Percentiles rank a stretch among this genome's conserved stretches.
These are phyloP conservation scores for Caradrina kadenii DNA, from an alignment of 2,888 invertebrate genomes.

Conservation along the genomic window DNA sequence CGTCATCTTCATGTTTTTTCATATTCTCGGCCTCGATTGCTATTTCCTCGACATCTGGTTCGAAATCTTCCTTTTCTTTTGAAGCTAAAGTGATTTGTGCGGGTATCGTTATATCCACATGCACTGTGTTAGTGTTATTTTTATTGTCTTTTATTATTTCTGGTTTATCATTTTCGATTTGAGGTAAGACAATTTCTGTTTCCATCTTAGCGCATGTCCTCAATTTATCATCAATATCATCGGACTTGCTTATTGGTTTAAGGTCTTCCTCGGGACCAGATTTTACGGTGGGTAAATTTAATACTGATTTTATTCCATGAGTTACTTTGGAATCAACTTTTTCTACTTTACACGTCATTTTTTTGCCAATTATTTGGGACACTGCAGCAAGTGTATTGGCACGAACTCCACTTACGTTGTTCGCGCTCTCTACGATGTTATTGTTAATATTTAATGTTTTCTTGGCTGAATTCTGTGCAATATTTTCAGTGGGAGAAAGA, in stretches of 20 bases:
- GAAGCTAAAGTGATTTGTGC: conserved; percentile 41
- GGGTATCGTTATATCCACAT: conserved; percentile 43
- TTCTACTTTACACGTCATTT: conserved; percentile 83
- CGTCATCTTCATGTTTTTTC: conserved; percentile 55
- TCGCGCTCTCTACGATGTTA: conserved; percentile 83
- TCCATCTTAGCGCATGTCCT: conserved; percentile 60
- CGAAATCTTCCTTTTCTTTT: conserved; percentile 54
- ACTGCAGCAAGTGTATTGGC: conserved; percentile 84
- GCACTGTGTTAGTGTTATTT: conserved; percentile 32
- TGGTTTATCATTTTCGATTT: conserved; percentile 58
- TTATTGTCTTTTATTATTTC: conserved; percentile 64
- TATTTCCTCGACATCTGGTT: conserved; percentile 57
- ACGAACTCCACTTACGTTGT: conserved; percentile 77
- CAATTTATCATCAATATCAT: conserved; percentile 59
- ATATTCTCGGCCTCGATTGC: conserved; percentile 46
- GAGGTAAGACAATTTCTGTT: conserved; percentile 52
- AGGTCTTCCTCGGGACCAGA: conserved; percentile 73
- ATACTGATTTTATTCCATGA: conserved; percentile 83
- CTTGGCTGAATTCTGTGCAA: conserved; percentile 79
- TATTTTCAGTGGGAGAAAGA: conserved; percentile 82
- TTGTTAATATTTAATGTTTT: conserved; percentile 88
- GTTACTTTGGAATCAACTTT: conserved; percentile 84
- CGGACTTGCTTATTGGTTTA: conserved; percentile 65
- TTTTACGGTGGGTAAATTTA: conserved; percentile 80
- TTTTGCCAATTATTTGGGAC: conserved; percentile 84